These are phyloP conservation scores for Atta texana DNA, from an alignment of 1,140 invertebrate species.

Conservation along the genomic window DNA sequence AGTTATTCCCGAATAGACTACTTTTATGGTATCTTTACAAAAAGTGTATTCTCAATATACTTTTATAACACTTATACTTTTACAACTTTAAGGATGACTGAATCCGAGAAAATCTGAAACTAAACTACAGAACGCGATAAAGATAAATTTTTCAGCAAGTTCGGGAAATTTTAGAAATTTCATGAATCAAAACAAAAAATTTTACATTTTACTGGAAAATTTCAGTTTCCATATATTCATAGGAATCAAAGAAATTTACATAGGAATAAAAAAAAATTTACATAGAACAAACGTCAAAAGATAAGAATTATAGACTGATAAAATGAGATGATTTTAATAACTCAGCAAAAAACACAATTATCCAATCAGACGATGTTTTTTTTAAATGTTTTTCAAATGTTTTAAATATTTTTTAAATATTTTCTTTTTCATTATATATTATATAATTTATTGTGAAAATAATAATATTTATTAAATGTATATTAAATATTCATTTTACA, in stretches of 20 bases:
- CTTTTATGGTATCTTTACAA: not conserved
- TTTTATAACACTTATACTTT: not conserved
- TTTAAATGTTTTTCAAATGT: no score
- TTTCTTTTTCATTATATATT: no score
- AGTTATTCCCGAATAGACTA: slow-evolving; percentile 8
- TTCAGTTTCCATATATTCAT: not conserved
- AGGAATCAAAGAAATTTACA: not conserved
- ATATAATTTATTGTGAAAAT: no score
- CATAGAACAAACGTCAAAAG: not conserved
- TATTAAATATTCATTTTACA: no score
- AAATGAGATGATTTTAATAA: not conserved
- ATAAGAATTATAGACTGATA: not conserved
- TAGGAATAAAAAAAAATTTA: no score
- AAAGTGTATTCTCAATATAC: not conserved
- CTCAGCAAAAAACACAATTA: no score
- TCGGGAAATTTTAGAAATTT: not conserved
- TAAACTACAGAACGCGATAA: not conserved
- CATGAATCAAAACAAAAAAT: not conserved
- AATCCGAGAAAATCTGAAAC: not conserved
- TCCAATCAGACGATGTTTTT: no score
- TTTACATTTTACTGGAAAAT: not conserved
- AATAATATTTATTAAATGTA: no score
- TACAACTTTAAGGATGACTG: no score
- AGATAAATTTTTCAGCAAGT: no score
- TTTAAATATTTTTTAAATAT: no score